phyloP scores from a whole-genome alignment of 2,888 invertebrate genomes.

The Acleris cristana region DNA sequence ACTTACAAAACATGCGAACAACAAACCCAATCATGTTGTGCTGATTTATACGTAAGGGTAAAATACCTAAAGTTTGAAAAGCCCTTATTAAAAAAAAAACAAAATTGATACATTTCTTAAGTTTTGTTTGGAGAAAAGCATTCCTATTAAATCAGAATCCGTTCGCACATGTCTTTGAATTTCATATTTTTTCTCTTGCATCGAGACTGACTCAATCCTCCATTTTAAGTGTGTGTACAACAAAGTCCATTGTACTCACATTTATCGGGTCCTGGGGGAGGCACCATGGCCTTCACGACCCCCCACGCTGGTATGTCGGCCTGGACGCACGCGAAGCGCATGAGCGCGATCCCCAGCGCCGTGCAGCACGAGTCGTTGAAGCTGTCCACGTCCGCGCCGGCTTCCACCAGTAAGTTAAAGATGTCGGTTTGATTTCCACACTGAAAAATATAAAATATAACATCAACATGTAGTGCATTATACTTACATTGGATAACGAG shows the following conservation, averaged over 20 bases:
- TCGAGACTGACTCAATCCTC: too few relatives aligned
- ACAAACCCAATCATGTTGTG: not conserved
- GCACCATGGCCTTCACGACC: constrained; percentile 53
- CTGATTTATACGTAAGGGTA: too few relatives aligned
- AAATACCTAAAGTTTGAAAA: too few relatives aligned
- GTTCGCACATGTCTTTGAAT: too few relatives aligned
- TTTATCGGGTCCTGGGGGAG: constrained; percentile 42
- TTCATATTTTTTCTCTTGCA: too few relatives aligned
- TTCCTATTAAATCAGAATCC: too few relatives aligned
- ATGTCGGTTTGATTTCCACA: constrained; percentile 62
- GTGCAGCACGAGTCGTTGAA: constrained; percentile 83
- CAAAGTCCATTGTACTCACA: constrained; percentile 46
- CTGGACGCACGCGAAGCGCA: constrained; percentile 62
- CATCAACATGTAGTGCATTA: too few relatives aligned
- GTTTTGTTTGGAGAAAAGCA: too few relatives aligned
- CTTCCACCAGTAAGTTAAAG: constrained; percentile 73
- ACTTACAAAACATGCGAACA: not conserved
- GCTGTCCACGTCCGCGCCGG: constrained; percentile 77
- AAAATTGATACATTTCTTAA: not conserved
- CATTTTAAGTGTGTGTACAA: too few relatives aligned
- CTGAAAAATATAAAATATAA: constrained; percentile 44
- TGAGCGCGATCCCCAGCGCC: constrained; percentile 70
- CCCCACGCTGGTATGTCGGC: constrained; percentile 51
- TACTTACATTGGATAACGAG: too few relatives aligned
- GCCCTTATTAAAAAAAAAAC: not conserved